Evolutionary conservation across 53 echinoderm and acorn worm species (phyloP), one percentile per base, ranked within the genome.

Genomic region (Crossaster papposus): DNA sequence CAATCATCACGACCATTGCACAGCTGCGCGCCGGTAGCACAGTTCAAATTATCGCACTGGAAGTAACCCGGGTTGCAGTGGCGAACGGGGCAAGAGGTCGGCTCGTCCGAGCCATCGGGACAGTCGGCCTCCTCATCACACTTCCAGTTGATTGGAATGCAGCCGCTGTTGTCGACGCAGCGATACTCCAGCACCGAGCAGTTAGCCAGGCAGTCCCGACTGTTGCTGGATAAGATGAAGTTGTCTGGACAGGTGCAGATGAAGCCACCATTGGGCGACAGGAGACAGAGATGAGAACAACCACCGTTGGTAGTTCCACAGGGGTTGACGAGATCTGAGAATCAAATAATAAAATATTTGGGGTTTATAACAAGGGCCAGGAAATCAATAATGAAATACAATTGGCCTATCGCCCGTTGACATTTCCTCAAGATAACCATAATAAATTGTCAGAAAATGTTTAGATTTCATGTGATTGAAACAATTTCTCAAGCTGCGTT

Each of bases 221-320:
- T 76, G 0, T 88, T 28, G 15, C 92, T 90, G 4, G 20, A 63
- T 37, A 93, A 36, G 2, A 36, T 31, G 68, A 92, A 92, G 91
- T 98, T 89, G 54, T 98, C 96, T 1, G 98, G 93, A 74, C 98
- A 98, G 20, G 92, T 92, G 74, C 98, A 98, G 55, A 83, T 90
- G 13, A 22, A 90, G 0, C 23, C n/a, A 11, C 92, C 95, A 14
- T 92, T 90, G 24, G 87, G 54, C 8, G 94, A 82, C 20, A 97
- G 80, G n/a, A 97, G 93, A 54, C 98, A 97, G 44, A 97, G 85
- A 79, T 97, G 95, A 33, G 93, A 93, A 75, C 98, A 97, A 23
- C 94, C 98, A 31, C 93, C 96, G 54, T 96, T 96, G 89, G 93
- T 70, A 2, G 14, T 30, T 14, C 90, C 94, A 86, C 98, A 97